These are phyloP conservation scores for Operophtera brumata DNA, from an alignment of 2,888 invertebrate genomes.

Conservation along the genomic window DNA sequence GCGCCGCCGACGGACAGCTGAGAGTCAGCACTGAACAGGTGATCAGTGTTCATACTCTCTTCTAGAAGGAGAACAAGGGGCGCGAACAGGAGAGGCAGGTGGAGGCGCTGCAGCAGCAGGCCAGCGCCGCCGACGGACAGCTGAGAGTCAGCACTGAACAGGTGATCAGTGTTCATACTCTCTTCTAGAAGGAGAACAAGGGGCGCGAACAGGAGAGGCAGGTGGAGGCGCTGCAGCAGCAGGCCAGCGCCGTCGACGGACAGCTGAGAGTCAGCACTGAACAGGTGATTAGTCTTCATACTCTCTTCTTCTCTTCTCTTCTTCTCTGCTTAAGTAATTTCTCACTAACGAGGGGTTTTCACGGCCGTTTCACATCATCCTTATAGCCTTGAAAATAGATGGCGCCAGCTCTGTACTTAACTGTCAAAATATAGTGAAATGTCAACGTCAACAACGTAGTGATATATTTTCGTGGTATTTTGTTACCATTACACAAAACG, in stretches of 20 bases:
- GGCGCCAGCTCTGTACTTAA: too few species aligned
- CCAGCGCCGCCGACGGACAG: slow-evolving; percentile 88
- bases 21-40: slow-evolving; percentile 91
- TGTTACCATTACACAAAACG: too few species aligned
- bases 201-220: slow-evolving; percentile 93
- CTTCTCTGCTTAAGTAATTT: too few species aligned
- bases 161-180: too few species aligned
- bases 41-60: too few species aligned
- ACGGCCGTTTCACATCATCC: too few species aligned
- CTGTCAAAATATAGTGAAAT: too few species aligned
- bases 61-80: slow-evolving; percentile 94
- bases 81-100: slow-evolving; percentile 92
- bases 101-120: slow-evolving; percentile 90
- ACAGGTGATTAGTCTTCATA: too few species aligned
- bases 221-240: slow-evolving; percentile 90
- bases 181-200: slow-evolving; percentile 93
- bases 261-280: slow-evolving; percentile 89
- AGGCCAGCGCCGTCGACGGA: slow-evolving; percentile 89
- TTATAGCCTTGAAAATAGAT: too few species aligned
- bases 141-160: slow-evolving; percentile 90
- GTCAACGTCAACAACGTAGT: too few species aligned
- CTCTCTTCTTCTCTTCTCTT: slow-evolving; percentile 91
- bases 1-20: slow-evolving; percentile 88
- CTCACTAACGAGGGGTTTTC: too few species aligned
- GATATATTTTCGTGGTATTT: too few species aligned